Percentiles rank a stretch among this genome's conserved stretches.
Conservation (phyloP, 2,113 vertebrate species). For the Aspidoscelis tigris region DNA sequence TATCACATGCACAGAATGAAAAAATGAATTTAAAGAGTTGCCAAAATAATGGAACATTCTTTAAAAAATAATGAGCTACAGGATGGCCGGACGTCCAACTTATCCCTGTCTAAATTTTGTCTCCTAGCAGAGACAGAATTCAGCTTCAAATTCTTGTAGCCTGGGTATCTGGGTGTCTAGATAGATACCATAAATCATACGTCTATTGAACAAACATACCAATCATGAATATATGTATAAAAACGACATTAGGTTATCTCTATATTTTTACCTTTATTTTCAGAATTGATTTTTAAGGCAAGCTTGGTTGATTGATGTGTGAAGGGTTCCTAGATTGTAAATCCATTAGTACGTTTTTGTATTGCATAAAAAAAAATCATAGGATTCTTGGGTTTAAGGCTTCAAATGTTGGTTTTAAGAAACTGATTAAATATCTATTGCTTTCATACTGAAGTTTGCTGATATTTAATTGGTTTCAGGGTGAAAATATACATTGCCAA, state of each 20-base stretch:
- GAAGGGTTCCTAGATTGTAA: slow-evolving; percentile 17
- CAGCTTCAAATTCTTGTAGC: background rate
- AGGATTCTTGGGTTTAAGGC: background rate
- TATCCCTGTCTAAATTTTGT: background rate
- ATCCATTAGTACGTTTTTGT: background rate
- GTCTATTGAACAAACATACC: background rate
- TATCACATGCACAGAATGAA: background rate
- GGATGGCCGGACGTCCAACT: background rate
- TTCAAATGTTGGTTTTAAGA: background rate
- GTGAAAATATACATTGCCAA: too few relatives aligned
- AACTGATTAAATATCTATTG: background rate
- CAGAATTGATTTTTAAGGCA: background rate
- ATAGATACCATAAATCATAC: background rate
- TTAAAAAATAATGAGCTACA: background rate
- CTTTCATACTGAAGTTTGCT: background rate
- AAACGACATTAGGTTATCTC: background rate
- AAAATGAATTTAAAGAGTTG: background rate
- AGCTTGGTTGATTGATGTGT: slow-evolving; percentile 7
- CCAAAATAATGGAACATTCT: background rate
- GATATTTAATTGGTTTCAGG: background rate
- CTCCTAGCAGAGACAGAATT: background rate
- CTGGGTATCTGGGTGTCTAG: too few relatives aligned
- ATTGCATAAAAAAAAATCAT: background rate
- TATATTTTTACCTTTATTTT: slow-evolving; percentile 1
- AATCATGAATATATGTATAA: background rate